phyloP scores from a whole-genome alignment of 2,797 vertebrate species.

The Micrastur ruficollis region DNA sequence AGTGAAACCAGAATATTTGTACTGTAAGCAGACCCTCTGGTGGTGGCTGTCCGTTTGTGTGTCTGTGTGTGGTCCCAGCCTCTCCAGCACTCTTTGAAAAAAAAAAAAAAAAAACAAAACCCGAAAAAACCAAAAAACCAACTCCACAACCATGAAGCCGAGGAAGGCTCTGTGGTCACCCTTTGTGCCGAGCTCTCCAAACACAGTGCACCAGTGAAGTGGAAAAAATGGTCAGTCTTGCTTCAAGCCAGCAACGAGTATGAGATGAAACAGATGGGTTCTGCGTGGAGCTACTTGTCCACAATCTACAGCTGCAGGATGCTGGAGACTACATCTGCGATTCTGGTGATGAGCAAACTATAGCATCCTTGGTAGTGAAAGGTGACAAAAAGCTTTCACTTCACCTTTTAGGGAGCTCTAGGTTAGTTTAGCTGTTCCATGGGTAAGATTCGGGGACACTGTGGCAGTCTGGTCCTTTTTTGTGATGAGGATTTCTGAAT shows the following conservation, averaged over 20 bases:
- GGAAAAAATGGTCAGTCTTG: conserved; percentile 43
- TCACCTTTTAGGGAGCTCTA: not conserved
- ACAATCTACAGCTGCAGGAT: not conserved
- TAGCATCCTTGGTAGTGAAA: not conserved
- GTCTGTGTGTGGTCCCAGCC: not conserved
- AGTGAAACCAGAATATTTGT: not conserved
- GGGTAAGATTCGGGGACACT: not conserved
- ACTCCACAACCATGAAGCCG: not conserved
- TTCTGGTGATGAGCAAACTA: conserved; percentile 7
- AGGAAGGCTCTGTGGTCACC: not conserved
- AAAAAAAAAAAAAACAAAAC: not conserved
- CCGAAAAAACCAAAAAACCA: too few species aligned
- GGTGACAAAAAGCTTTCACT: not conserved
- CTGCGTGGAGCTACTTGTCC: conserved; percentile 12
- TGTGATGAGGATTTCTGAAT: not conserved
- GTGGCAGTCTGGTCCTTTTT: not conserved
- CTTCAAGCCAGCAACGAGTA: conserved; percentile 25
- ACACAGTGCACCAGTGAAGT: not conserved
- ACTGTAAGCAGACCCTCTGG: not conserved
- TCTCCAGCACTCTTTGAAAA: conserved; percentile 1
- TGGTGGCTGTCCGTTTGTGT: not conserved
- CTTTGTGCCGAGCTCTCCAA: not conserved
- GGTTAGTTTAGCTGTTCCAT: not conserved
- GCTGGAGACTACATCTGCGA: conserved; percentile 28
- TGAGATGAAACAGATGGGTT: conserved; percentile 18